Conservation (phyloP, 1,140 invertebrate genomes). For the Caligus rogercresseyi region DNA sequence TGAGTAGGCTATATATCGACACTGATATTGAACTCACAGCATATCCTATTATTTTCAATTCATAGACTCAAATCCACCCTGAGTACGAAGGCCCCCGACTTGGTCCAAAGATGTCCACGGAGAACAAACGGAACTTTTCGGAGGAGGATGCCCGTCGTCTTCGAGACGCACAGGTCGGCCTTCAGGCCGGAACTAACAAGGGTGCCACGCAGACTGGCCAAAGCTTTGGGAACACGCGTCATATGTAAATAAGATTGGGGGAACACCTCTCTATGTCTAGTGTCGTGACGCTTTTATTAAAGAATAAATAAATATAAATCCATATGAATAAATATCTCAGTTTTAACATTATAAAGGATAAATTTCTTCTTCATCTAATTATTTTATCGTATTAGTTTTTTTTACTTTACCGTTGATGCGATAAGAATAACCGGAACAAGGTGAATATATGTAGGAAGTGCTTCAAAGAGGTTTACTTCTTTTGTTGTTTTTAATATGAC, state of each 20-base stretch:
- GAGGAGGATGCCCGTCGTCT: conserved; percentile 82
- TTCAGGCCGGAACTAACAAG: conserved; percentile 41
- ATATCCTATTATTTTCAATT: too few species aligned
- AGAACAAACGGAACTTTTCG: conserved; percentile 77
- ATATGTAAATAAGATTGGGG: conserved; percentile 48
- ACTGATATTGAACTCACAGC: too few species aligned
- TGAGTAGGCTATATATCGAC: too few species aligned
- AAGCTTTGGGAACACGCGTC: conserved; percentile 82
- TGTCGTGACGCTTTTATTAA: not conserved
- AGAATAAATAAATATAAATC: not conserved
- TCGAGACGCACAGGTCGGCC: conserved; percentile 60
- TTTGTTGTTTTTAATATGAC: too few species aligned
- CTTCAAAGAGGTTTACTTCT: too few species aligned
- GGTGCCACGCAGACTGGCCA: conserved; percentile 60
- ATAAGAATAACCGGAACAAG: too few species aligned
- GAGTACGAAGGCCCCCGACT: conserved; percentile 72
- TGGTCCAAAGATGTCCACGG: conserved; percentile 86
- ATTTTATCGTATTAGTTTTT: too few species aligned
- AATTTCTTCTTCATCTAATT: too few species aligned
- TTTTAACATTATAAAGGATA: too few species aligned
- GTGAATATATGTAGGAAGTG: too few species aligned
- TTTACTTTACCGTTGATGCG: too few species aligned
- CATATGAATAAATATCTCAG: not conserved
- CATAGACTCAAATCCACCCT: conserved; percentile 66
- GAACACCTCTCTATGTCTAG: not conserved